These are phyloP conservation scores for Antheraea yamamai DNA, from an alignment of 2,888 invertebrate species.

Conservation along the genomic window DNA sequence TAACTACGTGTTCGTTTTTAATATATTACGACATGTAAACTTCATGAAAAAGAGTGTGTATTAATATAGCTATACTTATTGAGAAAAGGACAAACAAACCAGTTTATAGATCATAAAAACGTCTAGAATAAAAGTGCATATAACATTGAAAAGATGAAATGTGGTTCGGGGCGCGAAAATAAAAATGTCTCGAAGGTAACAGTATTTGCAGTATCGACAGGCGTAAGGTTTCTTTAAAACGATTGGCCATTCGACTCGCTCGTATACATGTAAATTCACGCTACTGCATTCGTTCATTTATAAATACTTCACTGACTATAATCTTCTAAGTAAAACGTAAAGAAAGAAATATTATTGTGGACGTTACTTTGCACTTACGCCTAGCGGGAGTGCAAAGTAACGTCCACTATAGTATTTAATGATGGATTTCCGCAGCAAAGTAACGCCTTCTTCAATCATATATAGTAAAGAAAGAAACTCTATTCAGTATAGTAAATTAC, in stretches of 20 bases:
- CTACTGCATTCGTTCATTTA: slow-evolving; percentile 15
- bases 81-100: slow-evolving; percentile 46
- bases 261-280: slow-evolving; percentile 26
- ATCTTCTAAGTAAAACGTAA: not conserved
- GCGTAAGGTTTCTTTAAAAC: slow-evolving; percentile 54
- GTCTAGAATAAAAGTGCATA: slow-evolving; percentile 50
- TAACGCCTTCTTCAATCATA: too few species aligned
- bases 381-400: too few species aligned
- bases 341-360: too few species aligned
- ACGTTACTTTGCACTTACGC: too few species aligned
- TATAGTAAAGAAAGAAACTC: not conserved
- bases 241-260: slow-evolving; percentile 53
- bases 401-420: too few species aligned
- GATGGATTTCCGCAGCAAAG: too few species aligned
- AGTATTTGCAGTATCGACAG: slow-evolving; percentile 30
- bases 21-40: not conserved
- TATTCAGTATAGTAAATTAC: not conserved
- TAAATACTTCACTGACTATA: slow-evolving; percentile 17
- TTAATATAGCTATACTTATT: slow-evolving; percentile 31
- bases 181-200: slow-evolving; percentile 53
- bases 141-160: slow-evolving; percentile 48
- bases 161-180: slow-evolving; percentile 51
- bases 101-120: slow-evolving; percentile 49
- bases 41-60: slow-evolving; percentile 24
- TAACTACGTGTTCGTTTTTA: not conserved